These are phyloP conservation scores for Horisme vitalbata DNA, from an alignment of 2,888 invertebrate species.

Conservation along the genomic window DNA sequence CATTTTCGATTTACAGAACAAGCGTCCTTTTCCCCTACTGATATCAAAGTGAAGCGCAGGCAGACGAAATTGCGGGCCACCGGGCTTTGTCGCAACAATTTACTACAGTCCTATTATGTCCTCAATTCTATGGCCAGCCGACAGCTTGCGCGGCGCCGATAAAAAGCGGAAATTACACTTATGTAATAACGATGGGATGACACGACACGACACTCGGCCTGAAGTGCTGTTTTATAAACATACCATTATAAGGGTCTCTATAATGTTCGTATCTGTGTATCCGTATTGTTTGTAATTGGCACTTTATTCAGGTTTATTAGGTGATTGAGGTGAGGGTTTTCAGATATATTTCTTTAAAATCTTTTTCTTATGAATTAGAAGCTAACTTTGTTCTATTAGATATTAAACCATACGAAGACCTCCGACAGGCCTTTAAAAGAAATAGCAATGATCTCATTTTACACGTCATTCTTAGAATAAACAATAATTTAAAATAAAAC, in stretches of 20 bases:
- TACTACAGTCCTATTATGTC: constrained; percentile 36
- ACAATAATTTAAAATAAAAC: no score
- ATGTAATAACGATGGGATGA: constrained; percentile 41
- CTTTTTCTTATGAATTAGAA: no score
- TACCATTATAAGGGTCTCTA: constrained; percentile 19
- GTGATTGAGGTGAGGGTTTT: no score
- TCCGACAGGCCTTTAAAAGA: no score
- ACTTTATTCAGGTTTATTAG: no score
- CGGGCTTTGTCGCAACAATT: constrained; percentile 41
- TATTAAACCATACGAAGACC: no score
- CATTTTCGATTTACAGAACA: constrained; percentile 18
- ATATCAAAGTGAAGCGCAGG: constrained; percentile 31
- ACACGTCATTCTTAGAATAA: no score
- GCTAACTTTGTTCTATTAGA: no score
- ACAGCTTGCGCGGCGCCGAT: constrained; percentile 38
- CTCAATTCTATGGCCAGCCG: constrained; percentile 36
- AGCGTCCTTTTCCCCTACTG: constrained; percentile 9
- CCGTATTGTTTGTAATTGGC: no score
- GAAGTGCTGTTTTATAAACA: constrained; percentile 24
- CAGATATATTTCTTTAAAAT: no score
- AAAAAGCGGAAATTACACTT: constrained; percentile 40
- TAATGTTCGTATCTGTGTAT: constrained; percentile 14
- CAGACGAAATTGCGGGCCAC: constrained; percentile 37
- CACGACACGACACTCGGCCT: constrained; percentile 33
- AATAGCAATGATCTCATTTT: no score